Conservation (phyloP, 2,797 vertebrate genomes). For the Simalia tracyae region DNA sequence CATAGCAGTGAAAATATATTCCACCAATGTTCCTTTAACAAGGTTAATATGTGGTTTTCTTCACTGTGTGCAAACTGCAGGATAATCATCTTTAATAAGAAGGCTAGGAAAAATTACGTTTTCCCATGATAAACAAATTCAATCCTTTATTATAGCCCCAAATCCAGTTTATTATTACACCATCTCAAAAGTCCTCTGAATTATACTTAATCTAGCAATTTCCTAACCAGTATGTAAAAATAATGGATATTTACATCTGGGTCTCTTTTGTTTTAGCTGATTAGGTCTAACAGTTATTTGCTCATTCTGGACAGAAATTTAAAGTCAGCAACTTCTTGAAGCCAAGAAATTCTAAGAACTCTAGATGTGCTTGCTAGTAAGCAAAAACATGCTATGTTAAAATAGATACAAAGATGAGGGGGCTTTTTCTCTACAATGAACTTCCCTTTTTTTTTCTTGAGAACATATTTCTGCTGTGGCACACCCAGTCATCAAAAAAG, state of each 20-base stretch:
- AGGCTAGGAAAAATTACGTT: not conserved
- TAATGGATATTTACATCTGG: not conserved
- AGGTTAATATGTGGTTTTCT: not conserved
- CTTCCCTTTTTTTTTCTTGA: not conserved
- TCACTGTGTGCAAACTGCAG: not conserved
- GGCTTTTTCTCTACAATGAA: not conserved
- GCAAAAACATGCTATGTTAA: not conserved
- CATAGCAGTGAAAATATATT: not conserved
- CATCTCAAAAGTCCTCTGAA: not conserved
- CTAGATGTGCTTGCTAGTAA: not conserved
- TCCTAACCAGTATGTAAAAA: not conserved
- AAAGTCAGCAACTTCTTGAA: not conserved
- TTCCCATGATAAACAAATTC: not conserved
- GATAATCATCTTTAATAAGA: not conserved
- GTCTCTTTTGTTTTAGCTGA: not conserved
- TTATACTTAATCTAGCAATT: not conserved
- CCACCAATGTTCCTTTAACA: not conserved
- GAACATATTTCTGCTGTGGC: not conserved
- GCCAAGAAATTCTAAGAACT: not conserved
- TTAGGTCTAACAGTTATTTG: not conserved
- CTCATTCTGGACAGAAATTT: not conserved
- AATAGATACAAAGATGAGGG: not conserved
- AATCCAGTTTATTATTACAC: not conserved
- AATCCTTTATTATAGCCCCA: not conserved
- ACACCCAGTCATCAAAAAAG: not conserved